Evolutionary conservation across 2,888 invertebrate species (phyloP), one percentile per base, ranked within the genome.

Genomic region (Erynnis tages): DNA sequence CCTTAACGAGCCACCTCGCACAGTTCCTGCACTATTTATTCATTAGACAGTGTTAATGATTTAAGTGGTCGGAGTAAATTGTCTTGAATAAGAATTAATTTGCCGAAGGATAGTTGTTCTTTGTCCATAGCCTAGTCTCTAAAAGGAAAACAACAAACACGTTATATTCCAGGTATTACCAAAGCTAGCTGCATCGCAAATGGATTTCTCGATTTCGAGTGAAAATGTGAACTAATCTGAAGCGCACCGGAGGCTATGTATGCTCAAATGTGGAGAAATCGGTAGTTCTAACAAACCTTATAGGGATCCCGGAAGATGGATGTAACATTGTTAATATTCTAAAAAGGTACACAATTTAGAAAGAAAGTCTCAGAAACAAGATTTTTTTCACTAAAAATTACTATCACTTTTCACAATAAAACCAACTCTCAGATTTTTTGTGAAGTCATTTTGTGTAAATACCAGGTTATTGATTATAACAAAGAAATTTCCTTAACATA

Each of bases 71-170:
- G 34, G 14, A 34, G 25, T 50, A 43, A 41, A 50, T 50, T 50
- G 27, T 41, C 49, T 50, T 34, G 49, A 43, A 49, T 49, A 49
- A 50, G 27, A 48, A 48, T 43, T 43, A 50, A 41, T 50, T 43
- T 14, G 23, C 23, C 17, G 11, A 13, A 27, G 32, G 25, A 34
- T 14, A 27, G 35, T 43, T n/a, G 29, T 25, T 30, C 23, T 41
- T 25, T 32, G 40, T 23, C 8, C n/a, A 27, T 40, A 25, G n/a
- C 43, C 7, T 11, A 19, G 14, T 13, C 50, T 29, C 27, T 41
- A 41, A 43, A 43, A 29, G 50, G 43, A 25, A 34, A 30, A 49
- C 49, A 41, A 49, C 34, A 27, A 34, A 6, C 43, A 11, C 19
- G 43, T 34, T 35, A 50, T 50, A 4, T 25, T 21, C 14, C 21